phyloP scores from a whole-genome alignment of 2,888 invertebrate species.

The Spilosoma lubricipeda region DNA sequence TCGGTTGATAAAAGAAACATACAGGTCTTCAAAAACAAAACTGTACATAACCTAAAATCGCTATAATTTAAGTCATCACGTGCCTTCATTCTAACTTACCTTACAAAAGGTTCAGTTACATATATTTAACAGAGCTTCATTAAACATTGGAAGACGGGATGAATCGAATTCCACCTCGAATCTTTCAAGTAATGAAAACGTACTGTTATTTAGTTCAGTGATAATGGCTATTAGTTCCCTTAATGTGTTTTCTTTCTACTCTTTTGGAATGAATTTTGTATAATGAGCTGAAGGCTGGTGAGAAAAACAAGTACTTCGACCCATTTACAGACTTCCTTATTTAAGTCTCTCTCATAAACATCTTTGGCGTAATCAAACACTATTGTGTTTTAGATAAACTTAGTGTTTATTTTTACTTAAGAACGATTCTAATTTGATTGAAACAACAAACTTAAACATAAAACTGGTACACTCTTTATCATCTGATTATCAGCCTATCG shows the following conservation, averaged over 20 bases:
- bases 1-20: no score
- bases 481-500: no score
- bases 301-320: slow-evolving; percentile 4
- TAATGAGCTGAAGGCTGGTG: slow-evolving; percentile 33
- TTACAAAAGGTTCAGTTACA: slow-evolving; percentile 46
- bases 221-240: slow-evolving; percentile 60
- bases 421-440: neutral
- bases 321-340: neutral
- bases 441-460: neutral
- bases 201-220: slow-evolving; percentile 53
- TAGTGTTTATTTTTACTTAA: neutral
- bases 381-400: neutral
- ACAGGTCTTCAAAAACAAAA: neutral
- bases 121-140: slow-evolving; percentile 72
- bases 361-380: neutral
- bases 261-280: slow-evolving; percentile 33
- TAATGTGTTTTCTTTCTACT: slow-evolving; percentile 52
- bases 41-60: neutral
- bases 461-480: no score
- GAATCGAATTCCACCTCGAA: slow-evolving; percentile 61
- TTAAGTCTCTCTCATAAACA: neutral
- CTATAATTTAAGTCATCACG: neutral
- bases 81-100: slow-evolving; percentile 11
- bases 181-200: slow-evolving; percentile 62
- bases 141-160: slow-evolving; percentile 71